These are phyloP conservation scores for Lepidothrix coronata DNA, from an alignment of 2,113 vertebrate species.

Conservation along the genomic window DNA sequence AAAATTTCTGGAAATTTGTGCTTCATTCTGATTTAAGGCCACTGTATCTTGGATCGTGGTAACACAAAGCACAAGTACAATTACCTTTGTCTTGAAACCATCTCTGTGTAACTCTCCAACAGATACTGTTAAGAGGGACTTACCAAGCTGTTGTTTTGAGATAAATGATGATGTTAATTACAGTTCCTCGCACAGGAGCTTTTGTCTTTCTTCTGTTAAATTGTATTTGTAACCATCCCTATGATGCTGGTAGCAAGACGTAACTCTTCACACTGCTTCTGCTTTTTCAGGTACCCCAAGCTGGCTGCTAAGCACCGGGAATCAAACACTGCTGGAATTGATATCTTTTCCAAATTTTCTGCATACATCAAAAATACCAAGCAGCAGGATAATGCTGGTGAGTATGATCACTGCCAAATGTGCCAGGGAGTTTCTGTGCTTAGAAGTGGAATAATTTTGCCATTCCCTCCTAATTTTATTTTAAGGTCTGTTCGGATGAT, in stretches of 20 bases:
- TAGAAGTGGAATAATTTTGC: not conserved
- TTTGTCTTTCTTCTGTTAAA: not conserved
- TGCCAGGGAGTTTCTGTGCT: not conserved
- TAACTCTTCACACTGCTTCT: not conserved
- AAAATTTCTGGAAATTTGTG: not conserved
- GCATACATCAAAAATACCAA: slow-evolving; percentile 94
- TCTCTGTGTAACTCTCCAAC: not conserved
- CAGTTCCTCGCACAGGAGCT: not conserved
- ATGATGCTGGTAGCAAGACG: not conserved
- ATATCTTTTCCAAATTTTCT: slow-evolving; percentile 94
- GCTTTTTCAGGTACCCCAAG: slow-evolving; percentile 86
- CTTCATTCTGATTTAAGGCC: slow-evolving; percentile 12
- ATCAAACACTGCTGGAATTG: slow-evolving; percentile 90
- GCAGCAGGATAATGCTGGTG: slow-evolving; percentile 84
- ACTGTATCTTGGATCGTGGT: not conserved
- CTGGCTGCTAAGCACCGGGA: slow-evolving; percentile 86
- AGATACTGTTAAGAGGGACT: not conserved
- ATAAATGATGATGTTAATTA: not conserved
- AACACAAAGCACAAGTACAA: not conserved
- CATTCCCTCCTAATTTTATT: not conserved
- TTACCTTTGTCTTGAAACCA: not conserved
- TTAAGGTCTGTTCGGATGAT: not conserved
- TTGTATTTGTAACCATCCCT: not conserved
- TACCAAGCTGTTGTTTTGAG: not conserved
- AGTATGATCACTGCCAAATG: not conserved